These are phyloP conservation scores for Caenorhabditis virilis DNA, from an alignment of 2,888 invertebrate genomes.

Conservation along the genomic window DNA sequence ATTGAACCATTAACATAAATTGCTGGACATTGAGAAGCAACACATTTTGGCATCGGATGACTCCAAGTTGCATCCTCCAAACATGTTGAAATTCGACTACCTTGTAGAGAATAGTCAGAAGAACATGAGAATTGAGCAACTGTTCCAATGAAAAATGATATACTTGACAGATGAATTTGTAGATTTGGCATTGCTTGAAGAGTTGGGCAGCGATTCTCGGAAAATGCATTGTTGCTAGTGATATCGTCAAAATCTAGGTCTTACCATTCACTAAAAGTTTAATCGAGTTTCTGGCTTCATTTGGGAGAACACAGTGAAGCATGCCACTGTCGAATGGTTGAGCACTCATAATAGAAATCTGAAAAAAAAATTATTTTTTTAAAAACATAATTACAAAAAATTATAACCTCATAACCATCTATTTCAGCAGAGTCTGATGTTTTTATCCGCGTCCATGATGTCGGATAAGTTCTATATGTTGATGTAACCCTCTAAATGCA, in stretches of 20 bases:
- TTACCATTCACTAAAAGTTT: slow-evolving; percentile 48
- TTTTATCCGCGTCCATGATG: slow-evolving; percentile 56
- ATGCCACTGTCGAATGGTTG: slow-evolving; percentile 83
- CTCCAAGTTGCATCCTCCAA: slow-evolving; percentile 93
- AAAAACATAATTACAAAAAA: background rate
- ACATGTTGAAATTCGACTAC: slow-evolving; percentile 76
- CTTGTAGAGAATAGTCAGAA: slow-evolving; percentile 51
- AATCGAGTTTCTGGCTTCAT: slow-evolving; percentile 74
- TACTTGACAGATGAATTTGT: slow-evolving; percentile 48
- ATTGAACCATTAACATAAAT: slow-evolving; percentile 50
- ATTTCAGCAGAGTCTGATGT: slow-evolving; percentile 41
- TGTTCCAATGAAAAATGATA: slow-evolving; percentile 53
- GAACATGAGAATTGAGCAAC: slow-evolving; percentile 65
- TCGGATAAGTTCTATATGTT: slow-evolving; percentile 65
- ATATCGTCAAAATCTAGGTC: background rate
- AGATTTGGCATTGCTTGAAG: slow-evolving; percentile 45
- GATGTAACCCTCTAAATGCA: slow-evolving; percentile 63
- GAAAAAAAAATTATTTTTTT: no score
- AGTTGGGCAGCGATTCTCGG: slow-evolving; percentile 56
- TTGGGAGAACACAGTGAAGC: slow-evolving; percentile 85
- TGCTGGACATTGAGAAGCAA: slow-evolving; percentile 70
- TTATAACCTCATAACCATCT: slow-evolving; percentile 56
- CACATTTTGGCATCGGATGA: slow-evolving; percentile 86
- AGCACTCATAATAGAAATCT: slow-evolving; percentile 80
- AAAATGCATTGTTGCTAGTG: slow-evolving; percentile 1